These are phyloP conservation scores for Neuroterus valhalla DNA, from an alignment of 1,140 invertebrate species.

Conservation along the genomic window DNA sequence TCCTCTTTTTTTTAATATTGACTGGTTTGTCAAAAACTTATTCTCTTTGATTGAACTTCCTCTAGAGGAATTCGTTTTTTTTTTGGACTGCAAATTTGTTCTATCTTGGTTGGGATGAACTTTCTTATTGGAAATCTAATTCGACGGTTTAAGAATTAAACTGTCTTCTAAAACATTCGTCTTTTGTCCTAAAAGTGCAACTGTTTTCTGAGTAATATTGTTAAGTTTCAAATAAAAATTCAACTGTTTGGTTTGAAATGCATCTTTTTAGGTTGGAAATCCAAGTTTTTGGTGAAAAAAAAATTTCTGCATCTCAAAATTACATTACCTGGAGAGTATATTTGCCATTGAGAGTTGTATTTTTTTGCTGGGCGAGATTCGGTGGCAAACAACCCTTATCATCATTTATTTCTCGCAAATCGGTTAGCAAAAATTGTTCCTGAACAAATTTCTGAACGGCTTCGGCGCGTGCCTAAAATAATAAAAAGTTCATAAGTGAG, in stretches of 20 bases:
- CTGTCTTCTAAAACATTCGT: too few relatives aligned
- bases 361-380: conserved; percentile 69
- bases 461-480: not conserved
- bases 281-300: not conserved
- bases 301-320: not conserved
- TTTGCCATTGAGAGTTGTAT: conserved; percentile 72
- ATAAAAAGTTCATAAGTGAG: not conserved
- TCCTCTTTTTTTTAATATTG: too few relatives aligned
- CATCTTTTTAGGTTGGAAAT: too few relatives aligned
- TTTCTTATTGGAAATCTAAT: too few relatives aligned
- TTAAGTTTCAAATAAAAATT: not conserved
- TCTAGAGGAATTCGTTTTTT: too few relatives aligned
- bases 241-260: too few relatives aligned
- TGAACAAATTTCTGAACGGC: conserved; percentile 63
- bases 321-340: conserved; percentile 78
- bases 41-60: too few relatives aligned
- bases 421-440: conserved; percentile 79
- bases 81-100: too few relatives aligned
- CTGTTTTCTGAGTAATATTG: not conserved
- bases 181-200: too few relatives aligned
- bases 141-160: too few relatives aligned
- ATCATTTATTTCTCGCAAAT: conserved; percentile 78
- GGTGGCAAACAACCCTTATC: conserved; percentile 76
- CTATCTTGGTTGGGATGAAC: too few relatives aligned
- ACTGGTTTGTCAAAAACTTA: too few relatives aligned